These are phyloP conservation scores for Phengaris arion DNA, from an alignment of 2,888 invertebrate genomes.

Conservation along the genomic window DNA sequence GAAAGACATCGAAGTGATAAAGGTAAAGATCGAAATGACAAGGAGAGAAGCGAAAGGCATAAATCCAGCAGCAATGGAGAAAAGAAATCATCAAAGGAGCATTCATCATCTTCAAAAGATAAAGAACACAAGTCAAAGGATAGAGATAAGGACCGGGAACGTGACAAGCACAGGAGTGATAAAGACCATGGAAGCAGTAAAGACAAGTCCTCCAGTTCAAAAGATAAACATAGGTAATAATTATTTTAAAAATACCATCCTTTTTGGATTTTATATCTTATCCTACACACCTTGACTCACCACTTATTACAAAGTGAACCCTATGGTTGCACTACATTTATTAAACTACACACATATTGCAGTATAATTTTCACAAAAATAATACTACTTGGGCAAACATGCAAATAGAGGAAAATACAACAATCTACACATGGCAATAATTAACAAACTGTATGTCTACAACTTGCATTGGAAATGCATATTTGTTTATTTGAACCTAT, in stretches of 20 bases:
- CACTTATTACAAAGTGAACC: no score
- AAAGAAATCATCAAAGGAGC: conserved; percentile 58
- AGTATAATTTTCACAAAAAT: no score
- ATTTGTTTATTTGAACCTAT: no score
- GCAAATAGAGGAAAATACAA: no score
- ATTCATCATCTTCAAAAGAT: conserved; percentile 62
- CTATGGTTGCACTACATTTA: no score
- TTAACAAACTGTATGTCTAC: not conserved
- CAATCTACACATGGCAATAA: no score
- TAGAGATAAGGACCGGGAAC: conserved; percentile 46
- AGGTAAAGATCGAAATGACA: conserved; percentile 46
- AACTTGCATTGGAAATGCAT: not conserved
- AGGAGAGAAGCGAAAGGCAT: conserved; percentile 47
- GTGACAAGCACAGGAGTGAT: conserved; percentile 52
- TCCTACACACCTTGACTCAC: not conserved
- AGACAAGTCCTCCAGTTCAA: conserved; percentile 71
- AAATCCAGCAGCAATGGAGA: conserved; percentile 48
- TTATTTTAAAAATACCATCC: not conserved
- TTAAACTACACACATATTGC: not conserved
- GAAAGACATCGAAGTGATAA: conserved; percentile 58
- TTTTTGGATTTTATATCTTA: not conserved
- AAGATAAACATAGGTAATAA: conserved; percentile 78
- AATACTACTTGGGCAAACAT: no score
- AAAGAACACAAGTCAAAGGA: conserved; percentile 71
- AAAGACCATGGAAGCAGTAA: conserved; percentile 70